phyloP scores from a whole-genome alignment of 2,888 invertebrate species.

The Xestia ashworthii region DNA sequence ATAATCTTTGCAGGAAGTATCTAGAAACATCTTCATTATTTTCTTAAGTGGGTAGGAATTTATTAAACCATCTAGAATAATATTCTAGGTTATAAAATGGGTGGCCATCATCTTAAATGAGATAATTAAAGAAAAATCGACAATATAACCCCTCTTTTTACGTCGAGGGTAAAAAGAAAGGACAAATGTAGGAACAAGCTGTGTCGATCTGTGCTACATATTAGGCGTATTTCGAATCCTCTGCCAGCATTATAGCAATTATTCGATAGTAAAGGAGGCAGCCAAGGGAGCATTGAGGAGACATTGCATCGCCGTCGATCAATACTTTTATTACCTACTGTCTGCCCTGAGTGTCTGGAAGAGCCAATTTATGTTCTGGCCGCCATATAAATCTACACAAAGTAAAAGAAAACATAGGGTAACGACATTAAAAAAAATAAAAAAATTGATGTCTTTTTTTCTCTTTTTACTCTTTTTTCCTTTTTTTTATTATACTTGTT shows the following conservation, averaged over 20 bases:
- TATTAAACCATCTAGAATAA: neutral
- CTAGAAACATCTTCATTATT: neutral
- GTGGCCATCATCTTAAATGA: neutral
- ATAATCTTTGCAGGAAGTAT: neutral
- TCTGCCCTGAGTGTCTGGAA: neutral
- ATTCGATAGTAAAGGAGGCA: neutral
- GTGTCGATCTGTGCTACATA: neutral
- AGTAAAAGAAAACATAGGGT: neutral
- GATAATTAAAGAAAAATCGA: neutral
- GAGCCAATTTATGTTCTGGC: neutral
- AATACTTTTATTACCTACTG: conserved; percentile 3
- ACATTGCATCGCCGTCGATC: neutral
- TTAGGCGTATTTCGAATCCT: neutral
- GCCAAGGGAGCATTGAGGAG: neutral
- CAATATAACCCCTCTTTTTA: neutral
- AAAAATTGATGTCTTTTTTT: neutral
- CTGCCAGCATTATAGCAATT: neutral
- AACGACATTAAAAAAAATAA: neutral
- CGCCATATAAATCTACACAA: neutral
- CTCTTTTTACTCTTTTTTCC: neutral
- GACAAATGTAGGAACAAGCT: neutral
- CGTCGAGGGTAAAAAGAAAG: neutral
- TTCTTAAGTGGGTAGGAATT: neutral
- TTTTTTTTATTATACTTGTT: too few relatives aligned
- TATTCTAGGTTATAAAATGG: neutral